Percentiles rank a stretch among this genome's conserved stretches.
These are phyloP conservation scores for Manis pentadactyla DNA, from an alignment of 2,797 vertebrate species.

Conservation along the genomic window DNA sequence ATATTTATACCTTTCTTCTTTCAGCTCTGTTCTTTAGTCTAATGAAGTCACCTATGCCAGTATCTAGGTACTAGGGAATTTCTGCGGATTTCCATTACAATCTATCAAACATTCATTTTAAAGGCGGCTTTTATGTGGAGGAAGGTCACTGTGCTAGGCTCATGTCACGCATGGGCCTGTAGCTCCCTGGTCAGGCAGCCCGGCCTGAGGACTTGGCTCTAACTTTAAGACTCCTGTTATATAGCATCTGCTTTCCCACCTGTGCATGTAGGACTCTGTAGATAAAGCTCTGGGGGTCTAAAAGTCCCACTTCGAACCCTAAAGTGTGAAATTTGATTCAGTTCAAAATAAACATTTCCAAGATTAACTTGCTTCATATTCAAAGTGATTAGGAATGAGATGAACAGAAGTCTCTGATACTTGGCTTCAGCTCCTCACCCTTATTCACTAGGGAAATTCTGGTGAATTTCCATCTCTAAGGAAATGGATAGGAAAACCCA, in stretches of 20 bases:
- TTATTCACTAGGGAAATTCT: no score
- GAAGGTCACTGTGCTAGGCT: not conserved
- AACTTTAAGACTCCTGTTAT: not conserved
- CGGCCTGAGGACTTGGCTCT: not conserved
- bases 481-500: no score
- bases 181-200: not conserved
- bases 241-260: not conserved
- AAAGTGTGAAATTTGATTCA: not conserved
- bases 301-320: not conserved
- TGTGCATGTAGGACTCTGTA: not conserved
- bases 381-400: not conserved
- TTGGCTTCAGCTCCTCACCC: not conserved
- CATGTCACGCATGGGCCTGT: no score
- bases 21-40: not conserved
- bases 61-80: not conserved
- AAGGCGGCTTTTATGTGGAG: not conserved
- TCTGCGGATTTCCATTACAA: not conserved
- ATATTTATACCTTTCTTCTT: not conserved
- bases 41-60: not conserved
- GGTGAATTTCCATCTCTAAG: no score
- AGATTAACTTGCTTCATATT: not conserved
- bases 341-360: not conserved
- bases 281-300: not conserved
- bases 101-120: not conserved
- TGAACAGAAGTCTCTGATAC: not conserved